phyloP scores from a whole-genome alignment of 2,113 vertebrate genomes.

The Eurystomus gularis region DNA sequence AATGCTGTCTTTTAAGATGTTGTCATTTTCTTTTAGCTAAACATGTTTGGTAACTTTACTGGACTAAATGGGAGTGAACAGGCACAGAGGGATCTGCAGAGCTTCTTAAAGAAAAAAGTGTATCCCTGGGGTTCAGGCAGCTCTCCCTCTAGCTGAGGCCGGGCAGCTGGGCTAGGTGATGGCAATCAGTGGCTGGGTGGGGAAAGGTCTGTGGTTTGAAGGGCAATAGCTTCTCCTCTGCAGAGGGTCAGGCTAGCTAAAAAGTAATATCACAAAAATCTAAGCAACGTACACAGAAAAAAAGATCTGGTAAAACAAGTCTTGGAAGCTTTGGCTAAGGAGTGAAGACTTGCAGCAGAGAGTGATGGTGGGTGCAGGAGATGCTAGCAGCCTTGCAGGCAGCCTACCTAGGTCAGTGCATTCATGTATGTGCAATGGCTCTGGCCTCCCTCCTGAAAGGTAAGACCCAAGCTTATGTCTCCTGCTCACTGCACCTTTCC shows the following conservation, averaged over 20 bases:
- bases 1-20: neutral
- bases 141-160: neutral
- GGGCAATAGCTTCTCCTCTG: neutral
- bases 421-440: rapidly evolving
- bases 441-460: neutral
- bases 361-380: neutral
- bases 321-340: neutral
- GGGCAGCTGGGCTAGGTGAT: neutral
- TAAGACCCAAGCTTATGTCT: rapidly evolving
- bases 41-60: neutral
- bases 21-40: neutral
- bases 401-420: neutral
- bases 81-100: neutral
- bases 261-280: neutral
- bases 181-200: neutral
- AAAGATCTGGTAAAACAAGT: neutral
- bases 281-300: neutral
- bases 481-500: neutral
- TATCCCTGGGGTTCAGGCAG: neutral
- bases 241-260: neutral
- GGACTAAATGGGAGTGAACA: neutral
- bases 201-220: neutral
- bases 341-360: neutral
- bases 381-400: neutral
- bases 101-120: neutral